phyloP scores from a whole-genome alignment of 2,113 vertebrate species.

The Poeciliopsis retropinna region DNA sequence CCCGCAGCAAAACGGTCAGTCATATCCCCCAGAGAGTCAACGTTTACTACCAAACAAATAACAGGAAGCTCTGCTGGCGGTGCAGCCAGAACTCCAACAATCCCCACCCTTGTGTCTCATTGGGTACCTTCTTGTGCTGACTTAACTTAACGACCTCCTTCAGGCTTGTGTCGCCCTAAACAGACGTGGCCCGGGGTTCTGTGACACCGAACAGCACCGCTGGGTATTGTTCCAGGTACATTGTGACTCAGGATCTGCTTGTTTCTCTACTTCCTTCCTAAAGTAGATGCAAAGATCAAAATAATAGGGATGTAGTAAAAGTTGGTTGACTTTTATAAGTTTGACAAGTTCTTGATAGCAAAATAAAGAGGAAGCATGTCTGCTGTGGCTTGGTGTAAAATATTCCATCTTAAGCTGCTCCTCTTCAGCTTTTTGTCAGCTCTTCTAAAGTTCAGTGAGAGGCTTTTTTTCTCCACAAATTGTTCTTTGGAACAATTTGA shows the following conservation, averaged over 20 bases:
- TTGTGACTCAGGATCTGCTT: conserved; percentile 31
- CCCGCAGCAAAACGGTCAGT: conserved; percentile 33
- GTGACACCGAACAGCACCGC: conserved; percentile 29
- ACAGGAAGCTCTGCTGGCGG: conserved; percentile 55
- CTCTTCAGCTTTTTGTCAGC: conserved; percentile 24
- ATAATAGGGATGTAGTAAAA: conserved; percentile 17
- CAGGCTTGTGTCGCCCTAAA: conserved; percentile 45
- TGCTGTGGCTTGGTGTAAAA: conserved; percentile 11
- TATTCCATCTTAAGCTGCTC: conserved; percentile 35
- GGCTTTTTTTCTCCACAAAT: conserved; percentile 15
- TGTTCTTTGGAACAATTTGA: conserved; percentile 44
- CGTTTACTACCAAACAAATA: conserved; percentile 76
- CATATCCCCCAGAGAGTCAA: conserved; percentile 53
- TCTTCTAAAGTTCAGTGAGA: conserved; percentile 11
- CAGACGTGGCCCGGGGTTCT: conserved; percentile 36
- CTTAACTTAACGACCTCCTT: conserved; percentile 61
- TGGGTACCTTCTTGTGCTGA: conserved; percentile 53
- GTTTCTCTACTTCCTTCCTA: conserved; percentile 20
- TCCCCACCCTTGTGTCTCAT: conserved; percentile 62
- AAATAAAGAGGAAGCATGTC: background rate
- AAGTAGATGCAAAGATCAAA: conserved; percentile 33
- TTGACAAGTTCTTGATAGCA: background rate
- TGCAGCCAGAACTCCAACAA: conserved; percentile 51
- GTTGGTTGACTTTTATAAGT: conserved; percentile 1
- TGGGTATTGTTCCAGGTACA: conserved; percentile 52